Base-by-base conservation (phyloP, 2,888 invertebrate species). In the Hetaerina titia region DNA sequence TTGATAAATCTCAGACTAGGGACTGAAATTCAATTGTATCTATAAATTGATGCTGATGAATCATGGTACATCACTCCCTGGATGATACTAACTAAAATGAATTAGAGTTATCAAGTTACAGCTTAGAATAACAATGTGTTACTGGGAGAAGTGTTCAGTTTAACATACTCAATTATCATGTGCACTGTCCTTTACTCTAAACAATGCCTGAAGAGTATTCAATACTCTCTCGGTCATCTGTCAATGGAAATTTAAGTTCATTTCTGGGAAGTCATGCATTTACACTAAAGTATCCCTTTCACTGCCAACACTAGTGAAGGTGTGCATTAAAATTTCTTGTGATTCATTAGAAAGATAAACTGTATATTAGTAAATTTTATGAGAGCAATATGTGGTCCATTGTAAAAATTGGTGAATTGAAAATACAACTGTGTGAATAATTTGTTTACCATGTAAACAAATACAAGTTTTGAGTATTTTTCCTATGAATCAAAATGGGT, bases 291-390 rank as follows among this genome's bases (percentile, higher is more conserved):
- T 69, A 56, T 92, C 45, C 64, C 92, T 92, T 92, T 92, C 92
- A 92, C 92, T 92, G 92, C 92, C 92, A 92, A n/a, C 74, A 92
- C 92, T n/a, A 69, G 92, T 92, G 92, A 92, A 92, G 69, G 69
- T 92, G 92, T 92, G 56, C 56, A 69, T 92, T 92, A 74, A 92
- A 60, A 92, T 92, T 89, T 89, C 56, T 92, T 92, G 69, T 74
- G 56, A 25, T 92, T 92, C 69, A 69, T 92, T 19, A 92, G 56
- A 74, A 69, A 92, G 69, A 69, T 92, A 56, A 56, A 56, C 60
- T 92, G 92, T 81, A 81, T 81, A 81, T 81, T 81, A 81, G 31
- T 81, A 25, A 81, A 81, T 81, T 31, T 81, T 81, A 81, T 81
- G 31, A 81, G 31, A 81, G 81, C 81, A 81, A 81, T 25, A 81